Conservation (phyloP, 2,113 vertebrate genomes). For the Excalfactoria chinensis region DNA sequence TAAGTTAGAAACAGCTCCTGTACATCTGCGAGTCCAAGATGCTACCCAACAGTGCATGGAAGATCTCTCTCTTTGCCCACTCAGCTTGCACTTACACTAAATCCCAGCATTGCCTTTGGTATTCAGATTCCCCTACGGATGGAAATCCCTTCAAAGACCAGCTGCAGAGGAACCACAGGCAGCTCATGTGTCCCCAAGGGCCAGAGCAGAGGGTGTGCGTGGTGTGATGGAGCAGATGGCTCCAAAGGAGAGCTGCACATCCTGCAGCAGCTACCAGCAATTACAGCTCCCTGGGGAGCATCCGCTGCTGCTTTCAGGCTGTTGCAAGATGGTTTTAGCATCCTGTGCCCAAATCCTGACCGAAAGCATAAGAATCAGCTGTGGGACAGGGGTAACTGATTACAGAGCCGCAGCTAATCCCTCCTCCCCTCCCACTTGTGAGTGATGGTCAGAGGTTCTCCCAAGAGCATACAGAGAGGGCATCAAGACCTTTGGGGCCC, state of each 20-base stretch:
- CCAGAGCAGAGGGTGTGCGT: not conserved
- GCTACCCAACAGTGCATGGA: not conserved
- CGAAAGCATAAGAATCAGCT: not conserved
- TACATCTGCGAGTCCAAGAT: not conserved
- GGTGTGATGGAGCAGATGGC: not conserved
- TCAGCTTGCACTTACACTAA: not conserved
- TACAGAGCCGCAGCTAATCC: not conserved
- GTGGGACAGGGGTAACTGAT: not conserved
- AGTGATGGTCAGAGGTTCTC: fast-evolving
- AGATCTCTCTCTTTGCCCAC: not conserved
- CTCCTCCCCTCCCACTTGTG: fast-evolving
- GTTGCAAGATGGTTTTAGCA: not conserved
- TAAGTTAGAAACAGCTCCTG: not conserved
- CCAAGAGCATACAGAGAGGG: not conserved
- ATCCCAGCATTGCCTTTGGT: not conserved
- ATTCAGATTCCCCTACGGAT: not conserved
- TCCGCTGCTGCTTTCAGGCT: not conserved
- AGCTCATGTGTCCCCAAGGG: not conserved
- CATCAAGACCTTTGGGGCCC: not conserved
- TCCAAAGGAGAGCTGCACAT: not conserved
- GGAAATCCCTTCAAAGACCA: not conserved
- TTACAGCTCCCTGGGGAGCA: not conserved
- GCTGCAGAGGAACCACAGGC: not conserved
- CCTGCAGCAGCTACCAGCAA: not conserved
- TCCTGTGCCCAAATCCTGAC: not conserved